Evolutionary conservation across 2,113 vertebrate genomes (phyloP), one percentile per base, ranked within the genome.

Genomic region (Callipepla californica): DNA sequence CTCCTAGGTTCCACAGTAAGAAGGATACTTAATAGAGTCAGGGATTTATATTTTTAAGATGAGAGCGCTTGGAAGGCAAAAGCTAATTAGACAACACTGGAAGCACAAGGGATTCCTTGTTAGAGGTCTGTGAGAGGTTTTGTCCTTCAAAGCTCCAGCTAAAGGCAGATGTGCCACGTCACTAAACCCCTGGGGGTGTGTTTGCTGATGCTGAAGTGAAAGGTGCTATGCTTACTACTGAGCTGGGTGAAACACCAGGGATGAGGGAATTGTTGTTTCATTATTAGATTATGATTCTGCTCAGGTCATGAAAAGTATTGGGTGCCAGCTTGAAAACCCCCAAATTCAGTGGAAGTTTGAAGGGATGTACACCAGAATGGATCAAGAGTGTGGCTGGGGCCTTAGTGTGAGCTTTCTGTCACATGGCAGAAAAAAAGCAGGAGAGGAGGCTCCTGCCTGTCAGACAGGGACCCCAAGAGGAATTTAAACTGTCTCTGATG

Each of bases 61-160:
- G 57, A 62, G 32, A 9, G 10, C 28, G 4, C 34, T 91, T 42
- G 14, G 47, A 85, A 8, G 11, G 13, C 19, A 61, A 65, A 69
- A 26, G 23, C 45, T 69, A 34, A 7, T 53, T 84, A 45, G 48
- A 32, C 20, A 79, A 6, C 25, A 78, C 67, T 50, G 26, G 61
- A 42, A 58, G 13, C 3, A 4, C 13, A 30, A 28, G 19, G 10
- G 12, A 7, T 69, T 84, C 0, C 0, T 69, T 51, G 3, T 53
- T 50, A 34, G 55, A 85, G 11, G 16, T 79, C 21, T 80, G 50
- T 2, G 3, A 25, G 78, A 77, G 38, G 15, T 55, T 87, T 90
- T 88, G 80, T 58, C 53, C 17, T 93, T 84, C 42, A 66, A 76
- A 70, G 34, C 59, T 40, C 45, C 30, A 28, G 16, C 13, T 17